Evolutionary conservation across 2,113 vertebrate species (phyloP).

Genomic region (Lepidothrix coronata): DNA sequence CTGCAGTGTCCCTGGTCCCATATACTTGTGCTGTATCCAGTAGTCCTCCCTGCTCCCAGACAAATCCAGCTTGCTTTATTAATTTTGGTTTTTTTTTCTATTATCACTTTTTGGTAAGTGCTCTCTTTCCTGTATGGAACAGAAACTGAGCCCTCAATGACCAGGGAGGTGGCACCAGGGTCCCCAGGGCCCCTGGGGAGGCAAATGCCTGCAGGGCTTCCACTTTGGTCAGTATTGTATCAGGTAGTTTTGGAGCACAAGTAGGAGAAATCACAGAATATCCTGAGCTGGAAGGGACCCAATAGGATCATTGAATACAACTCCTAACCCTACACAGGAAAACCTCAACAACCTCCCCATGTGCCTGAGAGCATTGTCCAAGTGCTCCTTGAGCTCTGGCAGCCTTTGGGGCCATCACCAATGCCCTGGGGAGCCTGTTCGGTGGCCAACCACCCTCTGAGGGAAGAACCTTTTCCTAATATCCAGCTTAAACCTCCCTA

Average conservation of each 20-base stretch:
- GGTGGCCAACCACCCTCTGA: neutral
- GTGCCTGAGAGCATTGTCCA: fast-evolving
- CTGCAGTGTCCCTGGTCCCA: neutral
- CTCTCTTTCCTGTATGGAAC: neutral
- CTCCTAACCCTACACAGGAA: neutral
- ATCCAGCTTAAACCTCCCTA: neutral
- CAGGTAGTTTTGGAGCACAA: neutral
- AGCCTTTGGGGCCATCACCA: neutral
- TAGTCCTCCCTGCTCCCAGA: neutral
- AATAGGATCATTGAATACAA: neutral
- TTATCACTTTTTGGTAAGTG: neutral
- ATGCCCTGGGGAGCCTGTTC: neutral
- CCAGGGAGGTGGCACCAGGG: neutral
- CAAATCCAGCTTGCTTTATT: neutral
- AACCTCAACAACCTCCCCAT: neutral
- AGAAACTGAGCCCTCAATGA: neutral
- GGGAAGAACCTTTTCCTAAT: no score
- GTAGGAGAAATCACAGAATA: neutral
- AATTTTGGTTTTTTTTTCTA: neutral
- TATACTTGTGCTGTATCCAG: neutral
- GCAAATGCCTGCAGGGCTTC: neutral
- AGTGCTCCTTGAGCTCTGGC: neutral
- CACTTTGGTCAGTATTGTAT: neutral
- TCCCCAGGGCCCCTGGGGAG: neutral
- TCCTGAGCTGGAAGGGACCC: neutral